Percentiles rank a stretch among this genome's conserved stretches.
These are phyloP conservation scores for Polymixis flavicincta DNA, from an alignment of 2,888 invertebrate genomes.

Conservation along the genomic window DNA sequence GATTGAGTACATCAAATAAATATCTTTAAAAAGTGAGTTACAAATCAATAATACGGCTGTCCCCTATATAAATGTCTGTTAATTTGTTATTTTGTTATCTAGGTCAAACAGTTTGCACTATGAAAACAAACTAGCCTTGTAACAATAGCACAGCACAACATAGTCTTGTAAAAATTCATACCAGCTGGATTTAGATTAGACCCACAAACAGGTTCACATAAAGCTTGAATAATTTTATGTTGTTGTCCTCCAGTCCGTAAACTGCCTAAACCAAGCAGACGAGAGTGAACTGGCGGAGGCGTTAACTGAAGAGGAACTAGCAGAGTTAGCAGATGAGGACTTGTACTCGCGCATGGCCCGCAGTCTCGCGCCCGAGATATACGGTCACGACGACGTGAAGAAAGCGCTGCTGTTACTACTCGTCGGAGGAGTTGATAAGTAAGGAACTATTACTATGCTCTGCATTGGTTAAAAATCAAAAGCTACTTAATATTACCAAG, in stretches of 20 bases:
- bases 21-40: neutral
- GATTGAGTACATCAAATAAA: neutral
- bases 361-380: slow-evolving; percentile 99
- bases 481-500: no score
- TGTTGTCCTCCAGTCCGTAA: slow-evolving; percentile 88
- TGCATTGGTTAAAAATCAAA: neutral
- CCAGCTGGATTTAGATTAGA: neutral
- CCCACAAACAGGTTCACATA: neutral
- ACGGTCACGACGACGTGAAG: slow-evolving; percentile 99
- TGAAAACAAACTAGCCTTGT: neutral
- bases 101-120: neutral
- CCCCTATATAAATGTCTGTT: neutral
- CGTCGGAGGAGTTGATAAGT: slow-evolving; percentile 97
- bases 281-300: slow-evolving; percentile 94
- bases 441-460: slow-evolving; percentile 54
- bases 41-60: neutral
- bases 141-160: neutral
- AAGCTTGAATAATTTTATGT: neutral
- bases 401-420: slow-evolving; percentile 98
- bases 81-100: neutral
- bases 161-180: neutral
- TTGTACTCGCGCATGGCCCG: slow-evolving; percentile 97
- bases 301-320: slow-evolving; percentile 95
- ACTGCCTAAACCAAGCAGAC: slow-evolving; percentile 96
- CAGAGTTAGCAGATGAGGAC: slow-evolving; percentile 95